These are phyloP conservation scores for Holotrichia oblita DNA, from an alignment of 1,140 invertebrate species.

Conservation along the genomic window DNA sequence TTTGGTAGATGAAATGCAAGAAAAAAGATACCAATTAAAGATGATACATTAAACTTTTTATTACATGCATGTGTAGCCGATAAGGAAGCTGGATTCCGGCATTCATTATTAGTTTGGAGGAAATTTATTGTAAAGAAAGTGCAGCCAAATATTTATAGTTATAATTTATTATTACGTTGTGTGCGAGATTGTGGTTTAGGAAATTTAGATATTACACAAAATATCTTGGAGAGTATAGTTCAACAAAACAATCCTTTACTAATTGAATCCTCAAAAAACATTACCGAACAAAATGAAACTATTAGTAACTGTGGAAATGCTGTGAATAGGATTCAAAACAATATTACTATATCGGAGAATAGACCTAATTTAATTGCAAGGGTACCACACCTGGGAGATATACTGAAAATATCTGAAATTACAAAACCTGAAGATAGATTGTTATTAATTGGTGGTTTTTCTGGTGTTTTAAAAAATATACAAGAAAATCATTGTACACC, in stretches of 20 bases:
- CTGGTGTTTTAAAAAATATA: constrained; percentile 81
- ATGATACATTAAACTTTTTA: constrained; percentile 80
- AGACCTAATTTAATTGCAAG: constrained; percentile 68
- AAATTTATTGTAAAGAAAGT: constrained; percentile 76
- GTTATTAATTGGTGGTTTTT: constrained; percentile 80
- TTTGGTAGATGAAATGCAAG: constrained; percentile 84
- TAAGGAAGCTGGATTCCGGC: constrained; percentile 79
- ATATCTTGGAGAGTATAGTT: constrained; percentile 56
- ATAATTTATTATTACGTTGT: constrained; percentile 82
- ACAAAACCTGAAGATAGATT: constrained; percentile 72
- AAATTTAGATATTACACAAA: constrained; percentile 67
- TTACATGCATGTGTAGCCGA: constrained; percentile 84
- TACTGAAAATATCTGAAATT: constrained; percentile 67
- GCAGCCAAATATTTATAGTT: constrained; percentile 75
- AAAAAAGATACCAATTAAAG: constrained; percentile 70
- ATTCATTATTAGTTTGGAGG: constrained; percentile 85
- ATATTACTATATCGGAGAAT: neutral
- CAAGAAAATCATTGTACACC: constrained; percentile 71
- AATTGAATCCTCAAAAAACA: neutral
- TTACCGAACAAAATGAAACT: neutral
- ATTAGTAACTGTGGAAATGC: neutral
- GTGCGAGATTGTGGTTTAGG: constrained; percentile 84
- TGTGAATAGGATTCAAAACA: constrained; percentile 29
- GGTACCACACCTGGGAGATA: constrained; percentile 66
- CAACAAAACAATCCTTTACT: constrained; percentile 44